Evolutionary conservation across 92 coral and sea anemone genomes (phyloP), one percentile per base, ranked within the genome.

Genomic region (Montipora capitata): DNA sequence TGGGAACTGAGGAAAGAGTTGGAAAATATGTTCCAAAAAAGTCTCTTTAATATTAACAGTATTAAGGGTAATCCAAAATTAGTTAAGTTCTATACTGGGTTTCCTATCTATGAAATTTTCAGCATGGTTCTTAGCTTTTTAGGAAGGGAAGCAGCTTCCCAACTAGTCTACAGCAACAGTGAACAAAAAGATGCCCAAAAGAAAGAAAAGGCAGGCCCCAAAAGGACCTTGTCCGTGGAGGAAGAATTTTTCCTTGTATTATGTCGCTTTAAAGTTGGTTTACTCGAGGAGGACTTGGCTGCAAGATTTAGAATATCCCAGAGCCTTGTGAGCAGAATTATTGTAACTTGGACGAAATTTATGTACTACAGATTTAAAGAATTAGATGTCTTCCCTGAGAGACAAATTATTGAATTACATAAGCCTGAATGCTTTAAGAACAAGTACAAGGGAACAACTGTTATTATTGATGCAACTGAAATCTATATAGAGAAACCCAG

Each of bases 81-180:
- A 45, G 1, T 45, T 45, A 45, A 45, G 51, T 45, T 45, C 7
- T 45, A 45, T 2, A 45, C 51, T 45, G 4, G 79, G 45, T 83
- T 83, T 56, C 54, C 45, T 8, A 49, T 20, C 62, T 73, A 71
- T 41, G 45, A 48, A 17, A 40, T 35, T 81, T 81, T 81, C 41
- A 43, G 63, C 59, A 68, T 66, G 20, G 89, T 88, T 0, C 74
- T 90, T 61, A 78, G 77, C 65, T 84, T 90, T 52, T 79, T 90
- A 54, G 91, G 94, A 64, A 72, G 87, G 42, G 87, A 85, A 68
- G 91, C 94, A 43, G 91, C 91, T 14, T 71, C 91, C 1, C 58
- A 72, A 59, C 76, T 90, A 59, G 45, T 17, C 27, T 85, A 85
- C 72, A 18, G 54, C 27, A 90, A 90, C 85, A 85, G 41, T 11